Percentiles rank a stretch among this genome's conserved stretches.
phyloP scores from a whole-genome alignment of 2,888 invertebrate genomes.

The Cheilosia vulpina region DNA sequence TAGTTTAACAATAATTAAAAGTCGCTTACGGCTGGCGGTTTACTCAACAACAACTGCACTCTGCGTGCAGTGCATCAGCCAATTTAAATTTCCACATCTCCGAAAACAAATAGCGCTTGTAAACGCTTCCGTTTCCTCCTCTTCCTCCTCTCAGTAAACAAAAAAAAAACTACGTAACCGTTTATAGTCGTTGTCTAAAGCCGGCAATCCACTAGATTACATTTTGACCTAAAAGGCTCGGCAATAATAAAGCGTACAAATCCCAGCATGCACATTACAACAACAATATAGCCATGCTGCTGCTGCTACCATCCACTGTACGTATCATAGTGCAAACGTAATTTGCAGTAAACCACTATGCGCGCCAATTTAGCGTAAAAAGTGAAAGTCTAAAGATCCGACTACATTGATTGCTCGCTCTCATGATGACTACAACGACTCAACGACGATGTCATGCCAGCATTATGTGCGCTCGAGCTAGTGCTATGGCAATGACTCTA shows the following conservation, averaged over 20 bases:
- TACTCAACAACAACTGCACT: conserved; percentile 37
- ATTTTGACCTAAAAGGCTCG: conserved; percentile 65
- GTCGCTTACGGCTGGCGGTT: conserved; percentile 47
- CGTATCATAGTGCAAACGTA: conserved; percentile 49
- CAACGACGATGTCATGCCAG: conserved; percentile 27
- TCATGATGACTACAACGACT: conserved; percentile 18
- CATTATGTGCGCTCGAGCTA: not conserved
- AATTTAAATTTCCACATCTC: conserved; percentile 66
- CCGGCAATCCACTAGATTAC: conserved; percentile 63
- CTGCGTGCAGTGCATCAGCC: conserved; percentile 41
- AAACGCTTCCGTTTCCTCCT: conserved; percentile 46
- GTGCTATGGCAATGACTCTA: not conserved
- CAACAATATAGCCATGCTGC: not conserved
- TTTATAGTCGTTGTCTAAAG: conserved; percentile 11
- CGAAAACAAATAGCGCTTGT: conserved; percentile 63
- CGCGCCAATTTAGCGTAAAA: conserved; percentile 71
- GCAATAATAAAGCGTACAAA: conserved; percentile 58
- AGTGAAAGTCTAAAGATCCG: conserved; percentile 71
- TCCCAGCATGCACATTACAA: conserved; percentile 46
- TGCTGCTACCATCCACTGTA: conserved; percentile 23
- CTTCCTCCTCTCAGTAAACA: not conserved
- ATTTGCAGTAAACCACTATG: conserved; percentile 71
- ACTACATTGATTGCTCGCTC: conserved; percentile 33
- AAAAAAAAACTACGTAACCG: not conserved
- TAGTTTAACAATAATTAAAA: conserved; percentile 65